These are phyloP conservation scores for Cyprinella venusta DNA, from an alignment of 2,797 vertebrate species.

Conservation along the genomic window DNA sequence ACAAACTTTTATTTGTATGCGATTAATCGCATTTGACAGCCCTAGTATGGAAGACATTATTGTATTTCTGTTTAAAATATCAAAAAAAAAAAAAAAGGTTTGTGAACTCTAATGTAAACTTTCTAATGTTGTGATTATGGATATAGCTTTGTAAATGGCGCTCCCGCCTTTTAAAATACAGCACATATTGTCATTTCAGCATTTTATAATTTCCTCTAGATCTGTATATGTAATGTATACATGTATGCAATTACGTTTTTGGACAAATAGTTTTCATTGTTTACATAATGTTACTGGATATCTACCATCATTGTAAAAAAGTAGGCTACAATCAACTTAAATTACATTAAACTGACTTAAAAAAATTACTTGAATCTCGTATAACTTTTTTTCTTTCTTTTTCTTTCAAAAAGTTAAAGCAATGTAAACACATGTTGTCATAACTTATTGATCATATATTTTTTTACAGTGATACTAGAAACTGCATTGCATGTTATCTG, in stretches of 20 bases:
- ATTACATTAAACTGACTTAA: too few relatives aligned
- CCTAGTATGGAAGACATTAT: neutral
- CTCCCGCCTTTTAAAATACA: neutral
- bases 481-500: neutral
- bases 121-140: neutral
- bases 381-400: too few relatives aligned
- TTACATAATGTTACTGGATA: neutral
- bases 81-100: neutral
- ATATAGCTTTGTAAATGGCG: conserved; percentile 12
- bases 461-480: neutral
- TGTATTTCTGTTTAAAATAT: conserved; percentile 9
- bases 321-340: too few relatives aligned
- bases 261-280: neutral
- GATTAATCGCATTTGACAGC: too few relatives aligned
- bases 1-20: too few relatives aligned
- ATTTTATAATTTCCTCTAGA: neutral
- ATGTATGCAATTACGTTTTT: neutral
- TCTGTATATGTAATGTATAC: neutral
- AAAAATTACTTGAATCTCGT: too few relatives aligned
- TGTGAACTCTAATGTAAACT: neutral
- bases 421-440: too few relatives aligned
- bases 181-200: neutral
- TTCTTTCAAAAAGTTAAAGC: too few relatives aligned
- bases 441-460: too few relatives aligned
- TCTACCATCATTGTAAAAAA: neutral